These are phyloP conservation scores for Dicaeum eximium DNA, from an alignment of 2,113 vertebrate genomes.

Conservation along the genomic window DNA sequence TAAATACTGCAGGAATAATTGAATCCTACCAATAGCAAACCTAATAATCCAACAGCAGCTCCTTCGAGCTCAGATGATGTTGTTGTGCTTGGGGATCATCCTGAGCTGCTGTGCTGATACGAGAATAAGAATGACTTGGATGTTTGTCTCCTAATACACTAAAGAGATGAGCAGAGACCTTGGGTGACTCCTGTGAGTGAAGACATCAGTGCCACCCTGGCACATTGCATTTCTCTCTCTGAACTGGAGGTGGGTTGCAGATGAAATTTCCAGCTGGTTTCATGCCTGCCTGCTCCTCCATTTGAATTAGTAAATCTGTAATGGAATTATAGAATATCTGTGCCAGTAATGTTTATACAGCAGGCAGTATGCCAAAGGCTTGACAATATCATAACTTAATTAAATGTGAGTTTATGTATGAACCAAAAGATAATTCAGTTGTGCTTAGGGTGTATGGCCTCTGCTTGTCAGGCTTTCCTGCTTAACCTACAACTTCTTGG, in stretches of 20 bases:
- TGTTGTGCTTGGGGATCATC: not conserved
- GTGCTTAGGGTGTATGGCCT: not conserved
- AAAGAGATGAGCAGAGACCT: not conserved
- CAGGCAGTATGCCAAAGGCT: conserved; percentile 33
- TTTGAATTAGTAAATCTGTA: conserved; percentile 8
- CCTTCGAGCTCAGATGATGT: not conserved
- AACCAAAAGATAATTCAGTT: conserved; percentile 14
- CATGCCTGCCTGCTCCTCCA: not conserved
- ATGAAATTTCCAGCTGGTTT: not conserved
- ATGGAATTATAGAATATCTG: conserved; percentile 6
- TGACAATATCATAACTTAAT: conserved; percentile 32
- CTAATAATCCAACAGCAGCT: conserved; percentile 26
- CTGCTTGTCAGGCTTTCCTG: not conserved
- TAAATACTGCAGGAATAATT: conserved; percentile 37
- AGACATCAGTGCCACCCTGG: not conserved
- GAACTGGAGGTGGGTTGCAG: not conserved
- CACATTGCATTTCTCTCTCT: not conserved
- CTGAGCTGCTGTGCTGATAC: not conserved
- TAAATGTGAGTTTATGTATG: not conserved
- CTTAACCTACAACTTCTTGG: not conserved
- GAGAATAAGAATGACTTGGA: not conserved
- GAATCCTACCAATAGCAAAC: conserved; percentile 21
- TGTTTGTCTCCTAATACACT: not conserved
- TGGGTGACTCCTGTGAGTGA: not conserved
- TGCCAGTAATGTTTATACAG: conserved; percentile 17